Evolutionary conservation across 2,888 invertebrate genomes (phyloP).

Genomic region (Suillia variegata): DNA sequence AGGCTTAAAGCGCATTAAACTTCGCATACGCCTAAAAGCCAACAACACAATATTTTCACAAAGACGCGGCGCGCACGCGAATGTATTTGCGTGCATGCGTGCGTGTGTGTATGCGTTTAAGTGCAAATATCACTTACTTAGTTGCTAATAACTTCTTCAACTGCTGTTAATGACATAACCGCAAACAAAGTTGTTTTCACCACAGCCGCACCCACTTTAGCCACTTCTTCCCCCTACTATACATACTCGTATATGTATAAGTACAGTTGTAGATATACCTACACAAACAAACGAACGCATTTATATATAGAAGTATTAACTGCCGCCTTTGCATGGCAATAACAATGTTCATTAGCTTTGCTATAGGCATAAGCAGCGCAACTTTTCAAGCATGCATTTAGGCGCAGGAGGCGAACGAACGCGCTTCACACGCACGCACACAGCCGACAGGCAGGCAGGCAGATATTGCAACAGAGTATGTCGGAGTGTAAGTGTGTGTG

Average conservation of each 20-base stretch:
- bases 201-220: no score
- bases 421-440: neutral
- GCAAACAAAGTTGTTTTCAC: conserved; percentile 45
- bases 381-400: conserved; percentile 52
- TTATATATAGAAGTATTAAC: no score
- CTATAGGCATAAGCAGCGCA: no score
- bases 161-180: conserved; percentile 53
- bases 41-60: no score
- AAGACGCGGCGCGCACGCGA: no score
- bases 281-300: no score
- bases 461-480: neutral
- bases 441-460: no score
- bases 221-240: neutral
- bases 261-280: no score
- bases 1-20: no score
- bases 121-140: conserved; percentile 51
- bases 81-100: no score
- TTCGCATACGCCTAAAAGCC: no score
- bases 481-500: neutral
- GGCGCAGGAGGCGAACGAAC: conserved; percentile 38
- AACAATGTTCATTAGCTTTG: conserved; percentile 54
- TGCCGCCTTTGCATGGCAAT: conserved; percentile 46
- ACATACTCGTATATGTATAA: no score
- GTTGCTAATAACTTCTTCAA: conserved; percentile 41
- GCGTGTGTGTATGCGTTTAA: neutral